Evolutionary conservation across 2,797 vertebrate genomes (phyloP).

Genomic region (Lepus oiostolus): DNA sequence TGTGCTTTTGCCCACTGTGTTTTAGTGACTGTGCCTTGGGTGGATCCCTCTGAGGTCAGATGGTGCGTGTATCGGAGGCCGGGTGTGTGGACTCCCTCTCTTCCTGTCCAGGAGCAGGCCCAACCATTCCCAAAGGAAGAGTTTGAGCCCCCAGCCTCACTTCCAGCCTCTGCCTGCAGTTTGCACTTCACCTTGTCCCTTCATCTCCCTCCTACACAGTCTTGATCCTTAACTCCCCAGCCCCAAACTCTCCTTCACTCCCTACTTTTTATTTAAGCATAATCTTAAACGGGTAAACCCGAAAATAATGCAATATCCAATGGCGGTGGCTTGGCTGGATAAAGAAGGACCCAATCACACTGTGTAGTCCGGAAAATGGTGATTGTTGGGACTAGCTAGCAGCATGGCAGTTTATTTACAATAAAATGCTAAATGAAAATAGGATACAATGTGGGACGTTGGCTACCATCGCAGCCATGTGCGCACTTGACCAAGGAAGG

Average conservation of each 20-base stretch:
- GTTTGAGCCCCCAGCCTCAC: accelerated
- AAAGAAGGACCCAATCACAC: too few species aligned
- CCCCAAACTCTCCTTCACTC: neutral
- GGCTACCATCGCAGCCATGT: accelerated
- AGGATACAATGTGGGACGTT: accelerated
- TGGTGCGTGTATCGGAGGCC: accelerated
- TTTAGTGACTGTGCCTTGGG: neutral
- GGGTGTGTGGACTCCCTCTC: accelerated
- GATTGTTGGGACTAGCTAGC: too few species aligned
- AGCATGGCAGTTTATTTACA: neutral
- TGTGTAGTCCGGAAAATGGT: too few species aligned
- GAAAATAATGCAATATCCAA: neutral
- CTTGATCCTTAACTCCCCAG: neutral
- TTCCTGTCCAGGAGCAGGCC: neutral
- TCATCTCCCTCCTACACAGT: accelerated
- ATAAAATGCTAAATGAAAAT: neutral
- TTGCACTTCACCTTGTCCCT: accelerated
- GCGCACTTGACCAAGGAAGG: neutral
- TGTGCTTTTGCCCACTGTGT: accelerated
- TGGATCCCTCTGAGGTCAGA: neutral
- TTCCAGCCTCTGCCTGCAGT: neutral
- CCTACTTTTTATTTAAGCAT: neutral
- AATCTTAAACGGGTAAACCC: neutral
- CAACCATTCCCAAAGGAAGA: too few species aligned
- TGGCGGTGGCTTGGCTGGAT: neutral